Evolutionary conservation across 2,113 vertebrate genomes (phyloP).

Genomic region (Myodes glareolus): DNA sequence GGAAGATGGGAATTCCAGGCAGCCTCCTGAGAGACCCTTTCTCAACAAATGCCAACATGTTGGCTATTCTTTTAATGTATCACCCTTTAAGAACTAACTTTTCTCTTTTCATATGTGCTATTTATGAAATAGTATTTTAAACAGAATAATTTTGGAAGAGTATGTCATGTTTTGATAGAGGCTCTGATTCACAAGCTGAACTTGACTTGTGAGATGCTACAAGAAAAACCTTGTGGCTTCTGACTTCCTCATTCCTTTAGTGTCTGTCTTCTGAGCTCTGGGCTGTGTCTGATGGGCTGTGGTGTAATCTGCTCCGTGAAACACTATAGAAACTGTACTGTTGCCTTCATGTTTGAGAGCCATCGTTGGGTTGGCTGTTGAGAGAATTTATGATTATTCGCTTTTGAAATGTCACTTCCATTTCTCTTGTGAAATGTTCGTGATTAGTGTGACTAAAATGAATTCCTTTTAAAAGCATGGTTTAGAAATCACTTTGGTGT

Average conservation of each 20-base stretch:
- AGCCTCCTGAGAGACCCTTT: neutral
- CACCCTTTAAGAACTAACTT: slow-evolving; percentile 22
- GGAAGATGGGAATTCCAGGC: neutral
- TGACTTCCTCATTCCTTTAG: neutral
- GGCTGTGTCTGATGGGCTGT: neutral
- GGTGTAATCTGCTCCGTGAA: neutral
- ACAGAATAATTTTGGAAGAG: neutral
- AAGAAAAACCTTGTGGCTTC: neutral
- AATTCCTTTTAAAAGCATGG: slow-evolving; percentile 26
- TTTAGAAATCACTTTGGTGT: slow-evolving; percentile 30
- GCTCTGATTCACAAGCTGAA: neutral
- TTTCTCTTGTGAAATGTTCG: slow-evolving; percentile 30
- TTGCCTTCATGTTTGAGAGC: neutral
- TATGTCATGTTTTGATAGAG: neutral
- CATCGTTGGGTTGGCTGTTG: neutral
- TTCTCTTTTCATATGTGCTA: slow-evolving; percentile 16
- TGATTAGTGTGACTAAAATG: slow-evolving; percentile 14
- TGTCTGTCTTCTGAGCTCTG: neutral
- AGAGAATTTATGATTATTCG: neutral
- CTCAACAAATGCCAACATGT: neutral
- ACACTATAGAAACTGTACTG: neutral
- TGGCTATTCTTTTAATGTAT: neutral
- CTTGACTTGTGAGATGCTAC: neutral
- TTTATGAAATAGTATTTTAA: slow-evolving; percentile 18
- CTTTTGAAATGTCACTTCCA: slow-evolving; percentile 16